These are phyloP conservation scores for Columba guinea DNA, from an alignment of 2,797 vertebrate species.

Conservation along the genomic window DNA sequence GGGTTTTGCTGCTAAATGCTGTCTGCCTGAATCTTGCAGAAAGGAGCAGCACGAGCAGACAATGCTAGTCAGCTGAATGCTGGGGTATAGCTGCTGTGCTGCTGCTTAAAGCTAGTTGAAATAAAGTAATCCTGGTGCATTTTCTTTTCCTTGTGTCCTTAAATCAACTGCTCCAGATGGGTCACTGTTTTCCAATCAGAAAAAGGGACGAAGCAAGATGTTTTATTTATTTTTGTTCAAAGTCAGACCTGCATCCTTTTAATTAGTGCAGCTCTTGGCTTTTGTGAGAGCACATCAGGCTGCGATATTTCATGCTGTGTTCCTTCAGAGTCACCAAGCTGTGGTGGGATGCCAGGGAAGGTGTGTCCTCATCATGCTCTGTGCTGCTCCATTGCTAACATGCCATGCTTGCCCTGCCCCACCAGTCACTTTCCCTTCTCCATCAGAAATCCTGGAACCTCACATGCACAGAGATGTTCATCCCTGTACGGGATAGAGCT, in stretches of 20 bases:
- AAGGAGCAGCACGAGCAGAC: background rate
- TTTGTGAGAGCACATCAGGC: background rate
- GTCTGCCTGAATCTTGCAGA: background rate
- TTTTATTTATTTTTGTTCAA: background rate
- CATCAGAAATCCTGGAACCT: background rate
- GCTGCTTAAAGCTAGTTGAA: background rate
- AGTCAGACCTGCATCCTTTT: background rate
- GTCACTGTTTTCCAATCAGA: conserved; percentile 1
- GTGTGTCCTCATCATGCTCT: background rate
- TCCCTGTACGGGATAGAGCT: fast-evolving
- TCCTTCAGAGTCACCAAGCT: background rate
- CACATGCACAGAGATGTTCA: fast-evolving
- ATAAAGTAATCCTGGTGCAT: background rate
- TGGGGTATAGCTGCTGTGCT: background rate
- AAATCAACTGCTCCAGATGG: background rate
- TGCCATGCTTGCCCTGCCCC: fast-evolving
- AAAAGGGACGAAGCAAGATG: background rate
- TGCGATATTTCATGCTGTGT: fast-evolving
- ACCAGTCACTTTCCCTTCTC: background rate
- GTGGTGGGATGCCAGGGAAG: background rate
- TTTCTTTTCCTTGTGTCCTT: background rate
- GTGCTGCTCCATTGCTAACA: fast-evolving
- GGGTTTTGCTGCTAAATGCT: background rate
- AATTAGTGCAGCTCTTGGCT: background rate
- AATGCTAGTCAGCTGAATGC: background rate